Conservation (phyloP, 2,888 invertebrate species). For the Netelia inedita region DNA sequence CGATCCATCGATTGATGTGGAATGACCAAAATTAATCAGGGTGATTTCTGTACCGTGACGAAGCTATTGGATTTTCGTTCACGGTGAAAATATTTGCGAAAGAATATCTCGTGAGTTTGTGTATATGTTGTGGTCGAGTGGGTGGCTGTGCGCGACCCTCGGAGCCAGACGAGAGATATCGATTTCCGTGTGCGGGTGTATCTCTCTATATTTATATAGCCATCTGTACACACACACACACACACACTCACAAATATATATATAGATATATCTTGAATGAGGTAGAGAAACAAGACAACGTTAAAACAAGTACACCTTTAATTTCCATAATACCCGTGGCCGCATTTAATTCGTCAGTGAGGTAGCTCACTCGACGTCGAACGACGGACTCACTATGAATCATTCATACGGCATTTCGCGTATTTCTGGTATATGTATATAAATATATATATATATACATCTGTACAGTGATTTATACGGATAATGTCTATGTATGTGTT, state of each 20-base stretch:
- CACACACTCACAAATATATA: no score
- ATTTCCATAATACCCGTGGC: constrained; percentile 61
- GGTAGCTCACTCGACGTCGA: constrained; percentile 55
- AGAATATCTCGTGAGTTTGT: constrained; percentile 32
- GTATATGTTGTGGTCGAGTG: constrained; percentile 47
- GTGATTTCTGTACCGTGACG: constrained; percentile 10
- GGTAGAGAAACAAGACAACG: constrained; percentile 33
- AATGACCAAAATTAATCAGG: constrained; percentile 21
- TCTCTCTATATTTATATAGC: constrained; percentile 11
- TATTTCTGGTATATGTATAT: constrained; percentile 29
- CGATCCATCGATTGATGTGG: neutral
- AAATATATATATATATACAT: constrained; percentile 6
- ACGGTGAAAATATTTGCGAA: constrained; percentile 38
- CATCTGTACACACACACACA: neutral
- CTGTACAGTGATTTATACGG: neutral
- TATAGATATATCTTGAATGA: constrained; percentile 1
- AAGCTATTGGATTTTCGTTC: constrained; percentile 27
- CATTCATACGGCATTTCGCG: constrained; percentile 64
- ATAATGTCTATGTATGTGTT: no score
- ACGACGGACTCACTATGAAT: constrained; percentile 55
- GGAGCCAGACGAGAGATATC: constrained; percentile 66
- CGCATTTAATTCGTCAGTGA: constrained; percentile 63
- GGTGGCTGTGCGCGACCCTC: constrained; percentile 59
- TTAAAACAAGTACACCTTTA: constrained; percentile 63
- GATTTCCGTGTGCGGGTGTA: constrained; percentile 57